A percentile compares a stretch with the other conserved stretches of the same genome.
These are phyloP conservation scores for Planococcus citri DNA, from an alignment of 1,140 invertebrate species.

Conservation along the genomic window DNA sequence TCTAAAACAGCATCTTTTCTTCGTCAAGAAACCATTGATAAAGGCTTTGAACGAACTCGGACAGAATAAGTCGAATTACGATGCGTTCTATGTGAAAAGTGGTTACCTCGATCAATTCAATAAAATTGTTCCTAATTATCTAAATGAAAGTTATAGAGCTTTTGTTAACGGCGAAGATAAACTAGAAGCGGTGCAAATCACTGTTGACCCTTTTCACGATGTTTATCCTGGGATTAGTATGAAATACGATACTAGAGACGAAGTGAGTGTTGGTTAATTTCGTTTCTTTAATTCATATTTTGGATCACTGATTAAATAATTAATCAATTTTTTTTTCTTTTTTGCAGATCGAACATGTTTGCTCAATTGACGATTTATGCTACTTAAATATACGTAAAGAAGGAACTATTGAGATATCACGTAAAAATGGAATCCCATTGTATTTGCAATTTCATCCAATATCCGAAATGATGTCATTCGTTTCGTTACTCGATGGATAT, in stretches of 20 bases:
- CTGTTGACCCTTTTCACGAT: constrained; percentile 55
- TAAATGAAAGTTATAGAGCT: constrained; percentile 60
- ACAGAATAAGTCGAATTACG: constrained; percentile 38
- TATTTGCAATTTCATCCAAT: constrained; percentile 54
- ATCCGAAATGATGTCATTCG: constrained; percentile 56
- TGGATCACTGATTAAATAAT: not conserved
- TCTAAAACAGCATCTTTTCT: constrained; percentile 54
- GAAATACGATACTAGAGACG: constrained; percentile 43
- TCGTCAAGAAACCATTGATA: constrained; percentile 62
- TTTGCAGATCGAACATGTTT: constrained; percentile 55
- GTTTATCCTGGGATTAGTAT: constrained; percentile 51
- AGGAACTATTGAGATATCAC: constrained; percentile 58
- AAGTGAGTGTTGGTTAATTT: constrained; percentile 36
- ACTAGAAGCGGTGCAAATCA: constrained; percentile 31
- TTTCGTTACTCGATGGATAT: constrained; percentile 73
- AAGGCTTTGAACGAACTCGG: constrained; percentile 29
- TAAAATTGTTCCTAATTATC: constrained; percentile 62
- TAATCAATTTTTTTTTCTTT: constrained; percentile 28
- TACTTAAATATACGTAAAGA: constrained; percentile 55
- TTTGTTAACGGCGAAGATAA: constrained; percentile 39
- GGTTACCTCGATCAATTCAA: constrained; percentile 65
- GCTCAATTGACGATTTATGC: constrained; percentile 68
- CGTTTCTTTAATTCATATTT: constrained; percentile 13
- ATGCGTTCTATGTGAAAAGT: constrained; percentile 47
- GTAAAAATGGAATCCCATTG: constrained; percentile 62